phyloP scores from a whole-genome alignment of 2,797 vertebrate genomes.

The Synanceia verrucosa region DNA sequence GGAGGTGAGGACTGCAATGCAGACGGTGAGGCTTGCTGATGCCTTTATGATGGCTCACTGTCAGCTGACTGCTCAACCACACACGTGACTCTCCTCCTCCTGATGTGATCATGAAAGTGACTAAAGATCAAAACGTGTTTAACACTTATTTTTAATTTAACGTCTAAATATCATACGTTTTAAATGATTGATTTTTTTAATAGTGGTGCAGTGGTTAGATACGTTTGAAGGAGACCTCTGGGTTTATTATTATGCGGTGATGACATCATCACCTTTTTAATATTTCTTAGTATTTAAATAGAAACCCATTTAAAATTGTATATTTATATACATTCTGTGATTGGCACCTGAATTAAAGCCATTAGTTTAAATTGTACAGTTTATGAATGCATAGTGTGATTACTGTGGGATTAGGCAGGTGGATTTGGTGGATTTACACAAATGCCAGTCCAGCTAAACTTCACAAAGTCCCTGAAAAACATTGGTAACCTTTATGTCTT shows the following conservation, averaged over 20 bases:
- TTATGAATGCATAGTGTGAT: background rate
- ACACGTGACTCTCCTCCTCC: slow-evolving; percentile 66
- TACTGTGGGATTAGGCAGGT: background rate
- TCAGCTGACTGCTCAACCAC: slow-evolving; percentile 74
- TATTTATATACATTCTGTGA: no score
- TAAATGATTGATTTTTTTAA: no score
- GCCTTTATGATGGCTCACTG: slow-evolving; percentile 54
- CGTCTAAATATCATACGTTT: no score
- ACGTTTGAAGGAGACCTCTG: background rate
- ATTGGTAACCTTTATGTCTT: background rate
- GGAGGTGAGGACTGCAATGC: slow-evolving; percentile 58
- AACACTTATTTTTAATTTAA: background rate
- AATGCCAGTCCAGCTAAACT: background rate
- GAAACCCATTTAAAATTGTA: background rate
- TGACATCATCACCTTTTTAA: background rate
- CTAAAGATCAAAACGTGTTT: background rate
- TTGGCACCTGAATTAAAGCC: background rate
- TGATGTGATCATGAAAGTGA: background rate
- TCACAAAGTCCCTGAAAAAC: background rate
- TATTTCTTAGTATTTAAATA: background rate
- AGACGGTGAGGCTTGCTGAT: background rate
- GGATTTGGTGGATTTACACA: background rate
- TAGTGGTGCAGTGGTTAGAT: background rate
- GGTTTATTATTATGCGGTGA: background rate
- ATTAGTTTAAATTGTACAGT: background rate